Conservation (phyloP, 2,797 vertebrate species). For the Sebastes cheni region DNA sequence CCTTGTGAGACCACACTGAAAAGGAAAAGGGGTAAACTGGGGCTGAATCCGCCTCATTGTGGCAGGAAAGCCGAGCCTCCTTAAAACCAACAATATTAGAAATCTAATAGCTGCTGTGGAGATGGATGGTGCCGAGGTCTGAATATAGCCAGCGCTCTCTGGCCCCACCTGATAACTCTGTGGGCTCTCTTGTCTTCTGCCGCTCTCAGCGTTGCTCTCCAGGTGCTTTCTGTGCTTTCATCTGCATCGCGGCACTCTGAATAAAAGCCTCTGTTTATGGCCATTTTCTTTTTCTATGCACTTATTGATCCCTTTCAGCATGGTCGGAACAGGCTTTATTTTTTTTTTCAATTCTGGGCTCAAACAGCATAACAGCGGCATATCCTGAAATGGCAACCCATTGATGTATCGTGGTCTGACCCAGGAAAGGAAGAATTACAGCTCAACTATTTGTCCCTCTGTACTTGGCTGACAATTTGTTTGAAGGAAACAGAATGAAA, state of each 20-base stretch:
- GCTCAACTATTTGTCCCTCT: constrained; percentile 35
- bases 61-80: constrained; percentile 62
- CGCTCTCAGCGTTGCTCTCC: constrained; percentile 42
- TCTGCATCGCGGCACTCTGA: constrained; percentile 52
- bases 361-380: constrained; percentile 45
- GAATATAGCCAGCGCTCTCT: constrained; percentile 43
- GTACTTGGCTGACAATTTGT: constrained; percentile 35
- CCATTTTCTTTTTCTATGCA: constrained; percentile 54
- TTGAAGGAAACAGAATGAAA: constrained; percentile 32
- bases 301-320: constrained; percentile 66
- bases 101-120: constrained; percentile 67
- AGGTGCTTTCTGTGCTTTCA: constrained; percentile 64
- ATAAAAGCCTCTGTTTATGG: constrained; percentile 67
- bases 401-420: constrained; percentile 61
- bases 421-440: constrained; percentile 38
- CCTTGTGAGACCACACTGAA: constrained; percentile 71
- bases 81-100: constrained; percentile 74
- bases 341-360: constrained; percentile 38
- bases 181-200: constrained; percentile 35
- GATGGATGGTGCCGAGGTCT: constrained; percentile 56
- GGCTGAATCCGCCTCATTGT: constrained; percentile 66
- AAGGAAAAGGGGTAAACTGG: constrained; percentile 53
- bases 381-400: constrained; percentile 62
- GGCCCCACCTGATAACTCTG: constrained; percentile 62
- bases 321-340: constrained; percentile 35